phyloP scores from a whole-genome alignment of 2,113 vertebrate species.

The Typhlomys cinereus region DNA sequence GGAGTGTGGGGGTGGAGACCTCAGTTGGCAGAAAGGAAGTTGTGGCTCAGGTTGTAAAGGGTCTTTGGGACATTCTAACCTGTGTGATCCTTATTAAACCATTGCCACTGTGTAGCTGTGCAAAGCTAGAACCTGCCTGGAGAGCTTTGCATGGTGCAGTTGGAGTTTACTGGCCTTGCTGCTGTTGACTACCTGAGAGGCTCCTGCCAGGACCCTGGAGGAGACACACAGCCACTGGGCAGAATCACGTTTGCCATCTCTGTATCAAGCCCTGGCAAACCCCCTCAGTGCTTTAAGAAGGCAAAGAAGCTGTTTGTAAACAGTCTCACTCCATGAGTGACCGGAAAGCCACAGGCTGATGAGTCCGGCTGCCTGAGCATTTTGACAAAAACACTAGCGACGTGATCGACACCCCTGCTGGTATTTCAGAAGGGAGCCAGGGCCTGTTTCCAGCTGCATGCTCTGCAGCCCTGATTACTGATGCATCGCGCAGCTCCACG shows the following conservation, averaged over 20 bases:
- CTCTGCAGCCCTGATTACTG: conserved; percentile 28
- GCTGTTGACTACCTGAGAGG: not conserved
- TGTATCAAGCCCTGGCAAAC: not conserved
- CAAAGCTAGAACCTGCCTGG: not conserved
- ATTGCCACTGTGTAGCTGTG: not conserved
- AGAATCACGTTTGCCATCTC: not conserved
- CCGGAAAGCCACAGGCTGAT: not conserved
- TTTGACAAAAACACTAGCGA: conserved; percentile 35
- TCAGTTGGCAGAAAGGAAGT: not conserved
- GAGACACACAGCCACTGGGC: conserved; percentile 3
- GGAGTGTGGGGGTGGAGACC: not conserved
- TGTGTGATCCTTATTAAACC: not conserved
- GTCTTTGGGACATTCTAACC: not conserved
- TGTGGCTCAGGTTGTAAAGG: not conserved
- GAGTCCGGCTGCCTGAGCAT: conserved; percentile 42
- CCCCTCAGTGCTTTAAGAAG: not conserved
- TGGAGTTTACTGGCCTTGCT: not conserved
- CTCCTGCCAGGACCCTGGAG: not conserved
- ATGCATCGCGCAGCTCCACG: not conserved
- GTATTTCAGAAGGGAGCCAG: conserved; percentile 20
- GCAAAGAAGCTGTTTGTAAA: conserved; percentile 64
- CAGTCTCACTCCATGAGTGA: conserved; percentile 5
- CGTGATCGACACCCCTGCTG: conserved; percentile 10
- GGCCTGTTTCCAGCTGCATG: conserved; percentile 45
- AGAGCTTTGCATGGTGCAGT: not conserved